A percentile compares a stretch with the other conserved stretches of the same genome.
Evolutionary conservation across 2,888 invertebrate species (phyloP).

Genomic region (Branchellion lobata): DNA sequence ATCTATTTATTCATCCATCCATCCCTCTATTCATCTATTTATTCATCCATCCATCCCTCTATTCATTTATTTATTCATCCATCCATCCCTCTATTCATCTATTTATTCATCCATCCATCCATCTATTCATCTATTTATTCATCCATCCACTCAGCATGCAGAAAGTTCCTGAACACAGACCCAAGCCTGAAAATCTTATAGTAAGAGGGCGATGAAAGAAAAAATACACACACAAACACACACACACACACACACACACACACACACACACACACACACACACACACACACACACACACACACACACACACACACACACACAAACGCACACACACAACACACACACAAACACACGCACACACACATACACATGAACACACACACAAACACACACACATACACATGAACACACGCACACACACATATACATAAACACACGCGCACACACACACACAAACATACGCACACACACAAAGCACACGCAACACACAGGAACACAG

Average conservation of each 20-base stretch:
- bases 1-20: too few species aligned
- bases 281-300: conserved; percentile 18
- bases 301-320: conserved; percentile 12
- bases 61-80: neutral
- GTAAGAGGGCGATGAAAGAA: neutral
- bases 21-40: too few species aligned
- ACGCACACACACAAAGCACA: too few species aligned
- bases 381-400: neutral
- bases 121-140: too few species aligned
- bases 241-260: conserved; percentile 16
- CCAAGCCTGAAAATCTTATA: conserved; percentile 49
- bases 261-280: conserved; percentile 14
- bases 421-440: too few species aligned
- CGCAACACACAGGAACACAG: too few species aligned
- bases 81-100: neutral
- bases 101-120: too few species aligned
- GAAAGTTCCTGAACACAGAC: conserved; percentile 45
- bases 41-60: too few species aligned
- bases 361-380: neutral
- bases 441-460: too few species aligned
- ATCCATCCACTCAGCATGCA: conserved; percentile 45
- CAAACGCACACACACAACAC: conserved; percentile 21
- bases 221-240: neutral
- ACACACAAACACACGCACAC: conserved; percentile 27
- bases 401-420: neutral